A percentile compares a stretch with the other conserved stretches of the same genome.
Evolutionary conservation across 2,888 invertebrate species (phyloP).

Genomic region (Torymus tubicola): DNA sequence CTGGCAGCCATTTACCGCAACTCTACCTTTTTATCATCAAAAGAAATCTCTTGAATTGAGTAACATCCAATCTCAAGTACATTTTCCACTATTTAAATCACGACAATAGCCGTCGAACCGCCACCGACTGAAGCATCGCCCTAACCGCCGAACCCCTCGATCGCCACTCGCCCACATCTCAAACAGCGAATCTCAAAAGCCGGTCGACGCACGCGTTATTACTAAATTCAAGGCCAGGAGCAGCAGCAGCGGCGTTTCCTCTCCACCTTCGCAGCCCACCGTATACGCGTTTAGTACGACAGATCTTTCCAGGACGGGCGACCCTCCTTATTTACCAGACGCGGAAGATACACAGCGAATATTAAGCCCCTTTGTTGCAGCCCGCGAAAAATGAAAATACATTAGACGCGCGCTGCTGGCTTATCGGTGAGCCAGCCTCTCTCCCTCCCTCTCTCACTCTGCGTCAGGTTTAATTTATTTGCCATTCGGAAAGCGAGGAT

Average conservation of each 20-base stretch:
- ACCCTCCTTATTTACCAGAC: slow-evolving; percentile 49
- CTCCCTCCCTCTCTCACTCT: background rate
- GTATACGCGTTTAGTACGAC: background rate
- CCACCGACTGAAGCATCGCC: too few relatives aligned
- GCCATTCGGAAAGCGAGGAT: background rate
- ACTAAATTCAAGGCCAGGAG: background rate
- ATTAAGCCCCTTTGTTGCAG: slow-evolving; percentile 52
- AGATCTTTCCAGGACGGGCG: background rate
- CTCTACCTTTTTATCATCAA: too few relatives aligned
- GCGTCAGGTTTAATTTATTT: slow-evolving; percentile 39
- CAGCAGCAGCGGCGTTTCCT: background rate
- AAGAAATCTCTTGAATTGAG: too few relatives aligned
- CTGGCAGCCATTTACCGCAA: too few relatives aligned
- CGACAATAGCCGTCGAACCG: too few relatives aligned
- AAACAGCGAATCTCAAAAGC: slow-evolving; percentile 18
- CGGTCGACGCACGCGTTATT: too few relatives aligned
- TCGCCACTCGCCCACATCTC: background rate
- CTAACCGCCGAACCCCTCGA: too few relatives aligned
- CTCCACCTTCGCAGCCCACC: too few relatives aligned
- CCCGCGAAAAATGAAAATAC: slow-evolving; percentile 50
- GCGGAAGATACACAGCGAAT: slow-evolving; percentile 23
- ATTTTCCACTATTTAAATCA: too few relatives aligned
- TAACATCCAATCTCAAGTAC: too few relatives aligned
- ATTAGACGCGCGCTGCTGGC: slow-evolving; percentile 18
- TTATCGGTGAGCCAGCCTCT: slow-evolving; percentile 30